These are phyloP conservation scores for Sphaerophoria taeniata DNA, from an alignment of 2,888 invertebrate genomes.

Conservation along the genomic window DNA sequence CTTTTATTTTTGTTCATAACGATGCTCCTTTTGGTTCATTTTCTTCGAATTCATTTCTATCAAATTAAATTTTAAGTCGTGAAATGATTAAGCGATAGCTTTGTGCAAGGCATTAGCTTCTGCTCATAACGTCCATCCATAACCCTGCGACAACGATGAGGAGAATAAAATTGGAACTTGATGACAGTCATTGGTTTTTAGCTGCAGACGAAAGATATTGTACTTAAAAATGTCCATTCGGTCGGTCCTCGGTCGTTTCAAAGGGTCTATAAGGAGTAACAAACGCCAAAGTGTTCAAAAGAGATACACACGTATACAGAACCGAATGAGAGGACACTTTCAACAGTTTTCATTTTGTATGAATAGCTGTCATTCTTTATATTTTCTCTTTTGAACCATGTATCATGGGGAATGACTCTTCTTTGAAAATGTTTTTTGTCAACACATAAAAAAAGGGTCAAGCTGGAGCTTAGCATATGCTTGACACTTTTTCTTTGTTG, in stretches of 20 bases:
- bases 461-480: slow-evolving; percentile 56
- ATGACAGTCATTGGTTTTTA: slow-evolving; percentile 49
- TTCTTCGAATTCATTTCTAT: slow-evolving; percentile 36
- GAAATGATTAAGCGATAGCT: slow-evolving; percentile 50
- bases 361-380: slow-evolving; percentile 2
- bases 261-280: neutral
- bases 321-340: slow-evolving; percentile 4
- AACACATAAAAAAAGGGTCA: slow-evolving; percentile 46
- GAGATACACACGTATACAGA: neutral
- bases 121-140: no score
- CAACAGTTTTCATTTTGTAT: slow-evolving; percentile 16
- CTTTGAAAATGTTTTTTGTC: slow-evolving; percentile 26
- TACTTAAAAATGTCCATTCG: slow-evolving; percentile 1
- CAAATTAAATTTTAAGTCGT: slow-evolving; percentile 39
- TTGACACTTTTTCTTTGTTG: slow-evolving; percentile 52
- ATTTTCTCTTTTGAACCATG: neutral
- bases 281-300: neutral
- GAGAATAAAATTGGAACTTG: slow-evolving; percentile 4
- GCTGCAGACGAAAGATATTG: neutral
- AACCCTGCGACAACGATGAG: neutral
- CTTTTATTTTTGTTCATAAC: neutral
- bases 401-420: neutral
- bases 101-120: slow-evolving; percentile 35
- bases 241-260: neutral
- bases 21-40: neutral